These are phyloP conservation scores for Aethina tumida DNA, from an alignment of 1,140 invertebrate genomes.

Conservation along the genomic window DNA sequence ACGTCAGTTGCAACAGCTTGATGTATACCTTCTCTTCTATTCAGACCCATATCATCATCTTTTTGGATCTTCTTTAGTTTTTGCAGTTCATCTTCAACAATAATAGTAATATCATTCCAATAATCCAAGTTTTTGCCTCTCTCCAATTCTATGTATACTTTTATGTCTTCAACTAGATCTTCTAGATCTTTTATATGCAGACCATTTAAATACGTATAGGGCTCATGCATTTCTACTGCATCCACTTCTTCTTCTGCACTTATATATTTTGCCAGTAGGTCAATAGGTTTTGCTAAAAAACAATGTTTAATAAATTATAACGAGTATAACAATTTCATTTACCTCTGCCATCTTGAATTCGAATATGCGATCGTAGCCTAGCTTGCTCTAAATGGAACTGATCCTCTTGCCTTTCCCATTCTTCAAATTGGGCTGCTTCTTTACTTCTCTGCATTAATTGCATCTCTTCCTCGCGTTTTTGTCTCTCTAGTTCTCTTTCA, in stretches of 20 bases:
- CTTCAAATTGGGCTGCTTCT: constrained; percentile 88
- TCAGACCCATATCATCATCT: constrained; percentile 53
- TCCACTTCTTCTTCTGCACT: constrained; percentile 85
- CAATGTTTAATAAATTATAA: constrained; percentile 1
- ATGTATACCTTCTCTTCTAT: constrained; percentile 86
- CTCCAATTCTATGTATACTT: constrained; percentile 81
- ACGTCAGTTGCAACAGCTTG: constrained; percentile 86
- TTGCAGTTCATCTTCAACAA: constrained; percentile 89
- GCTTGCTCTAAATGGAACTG: constrained; percentile 87
- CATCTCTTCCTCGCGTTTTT: constrained; percentile 84
- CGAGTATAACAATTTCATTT: constrained; percentile 27
- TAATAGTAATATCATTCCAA: constrained; percentile 95
- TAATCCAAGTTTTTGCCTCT: constrained; percentile 82
- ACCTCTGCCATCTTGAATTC: constrained; percentile 83
- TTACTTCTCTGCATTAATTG: constrained; percentile 80
- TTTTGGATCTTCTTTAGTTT: constrained; percentile 71
- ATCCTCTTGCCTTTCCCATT: constrained; percentile 93
- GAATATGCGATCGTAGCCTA: constrained; percentile 79
- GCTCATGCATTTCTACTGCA: constrained; percentile 96
- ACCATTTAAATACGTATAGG: constrained; percentile 92
- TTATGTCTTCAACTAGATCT: constrained; percentile 94
- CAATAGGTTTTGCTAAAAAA: constrained; percentile 85
- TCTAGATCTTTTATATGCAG: constrained; percentile 89
- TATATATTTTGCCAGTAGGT: constrained; percentile 93
- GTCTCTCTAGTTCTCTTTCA: constrained; percentile 83